Base-by-base conservation (phyloP, 23 tunicate species). In the Corella eumyota region DNA sequence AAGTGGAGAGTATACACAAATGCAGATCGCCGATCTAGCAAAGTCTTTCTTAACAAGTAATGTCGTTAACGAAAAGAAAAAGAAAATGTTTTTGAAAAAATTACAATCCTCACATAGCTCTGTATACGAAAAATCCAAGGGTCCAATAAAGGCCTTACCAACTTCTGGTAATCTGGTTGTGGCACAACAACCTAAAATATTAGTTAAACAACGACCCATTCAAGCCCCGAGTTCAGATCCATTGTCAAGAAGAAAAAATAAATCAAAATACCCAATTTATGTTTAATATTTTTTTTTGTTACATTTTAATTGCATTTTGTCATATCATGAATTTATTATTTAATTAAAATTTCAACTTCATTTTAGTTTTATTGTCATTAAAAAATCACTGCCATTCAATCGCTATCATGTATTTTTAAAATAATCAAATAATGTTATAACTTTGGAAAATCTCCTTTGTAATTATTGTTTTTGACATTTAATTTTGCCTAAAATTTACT, bases 81-180 rank as follows among this genome's bases (percentile, higher is more conserved):
- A 81, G 54, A 81, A 81, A 38, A 79, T 72, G 59, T 60, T 81
- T 47, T 62, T 81, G 2, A 81, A 81, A 50, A 81, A 72, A 37
- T 34, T 81, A 6, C 74, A 72, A 38, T 26, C 80, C 1, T 25
- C 70, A 28, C 90, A 81, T 58, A 61, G 69, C 6, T 35, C 56
- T 7, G 79, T 58, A 3, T 81, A 48, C 40, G 68, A 63, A 47
- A 48, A 56, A 4, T 50, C 62, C 23, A 68, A 68, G 17, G 61
- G 57, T 3, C 78, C 78, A 2, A 23, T 72, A 34, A 72, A 72
- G 35, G 61, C 61, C 3, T 44, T 45, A 2, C 76, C 58, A 15
- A 34, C 33, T 15, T 23, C 30, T 19, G 36, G 36, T 56, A 7
- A 30, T 7, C 23, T 52, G 4, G 32, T 56, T 19, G 60, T 19